Percentiles rank a stretch among this genome's conserved stretches.
Conservation (phyloP, 2,888 invertebrate species). For the Scaptomyza parva region DNA sequence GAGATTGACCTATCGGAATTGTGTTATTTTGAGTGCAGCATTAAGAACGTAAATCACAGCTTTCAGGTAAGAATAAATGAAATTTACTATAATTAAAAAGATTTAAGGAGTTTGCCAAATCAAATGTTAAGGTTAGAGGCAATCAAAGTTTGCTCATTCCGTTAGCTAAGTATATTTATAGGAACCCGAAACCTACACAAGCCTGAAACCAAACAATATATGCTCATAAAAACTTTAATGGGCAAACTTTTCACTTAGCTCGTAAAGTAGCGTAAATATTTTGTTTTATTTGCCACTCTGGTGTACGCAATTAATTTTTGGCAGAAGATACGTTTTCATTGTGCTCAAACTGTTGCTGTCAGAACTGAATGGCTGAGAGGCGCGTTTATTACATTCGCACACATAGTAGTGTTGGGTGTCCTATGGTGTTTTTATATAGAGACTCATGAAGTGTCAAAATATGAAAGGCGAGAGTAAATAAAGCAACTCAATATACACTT, state of each 20-base stretch:
- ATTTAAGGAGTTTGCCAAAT: not conserved
- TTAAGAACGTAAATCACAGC: conserved; percentile 94
- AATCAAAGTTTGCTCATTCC: not conserved
- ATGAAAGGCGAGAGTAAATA: conserved; percentile 40
- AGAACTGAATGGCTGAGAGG: conserved; percentile 3
- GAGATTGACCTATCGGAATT: conserved; percentile 94
- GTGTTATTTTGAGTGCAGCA: conserved; percentile 94
- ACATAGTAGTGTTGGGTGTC: not conserved
- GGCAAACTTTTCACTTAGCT: conserved; percentile 33
- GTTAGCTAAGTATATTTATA: not conserved
- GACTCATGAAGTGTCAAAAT: conserved; percentile 29
- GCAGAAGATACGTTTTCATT: not conserved
- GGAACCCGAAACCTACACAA: not conserved
- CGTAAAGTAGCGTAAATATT: conserved; percentile 15
- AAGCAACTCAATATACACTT: conserved; percentile 24
- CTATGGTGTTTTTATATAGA: not conserved
- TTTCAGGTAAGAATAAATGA: conserved; percentile 89
- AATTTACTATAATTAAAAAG: not conserved
- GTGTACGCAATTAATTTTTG: conserved; percentile 20
- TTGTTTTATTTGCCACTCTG: conserved; percentile 16
- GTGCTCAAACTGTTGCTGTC: conserved; percentile 13
- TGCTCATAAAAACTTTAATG: conserved; percentile 42
- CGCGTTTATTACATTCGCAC: conserved; percentile 3
- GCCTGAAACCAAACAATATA: conserved; percentile 10
- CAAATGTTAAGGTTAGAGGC: not conserved